A percentile compares a stretch with the other conserved stretches of the same genome.
phyloP scores from a whole-genome alignment of 2,113 vertebrate species.

The Merops nubicus region DNA sequence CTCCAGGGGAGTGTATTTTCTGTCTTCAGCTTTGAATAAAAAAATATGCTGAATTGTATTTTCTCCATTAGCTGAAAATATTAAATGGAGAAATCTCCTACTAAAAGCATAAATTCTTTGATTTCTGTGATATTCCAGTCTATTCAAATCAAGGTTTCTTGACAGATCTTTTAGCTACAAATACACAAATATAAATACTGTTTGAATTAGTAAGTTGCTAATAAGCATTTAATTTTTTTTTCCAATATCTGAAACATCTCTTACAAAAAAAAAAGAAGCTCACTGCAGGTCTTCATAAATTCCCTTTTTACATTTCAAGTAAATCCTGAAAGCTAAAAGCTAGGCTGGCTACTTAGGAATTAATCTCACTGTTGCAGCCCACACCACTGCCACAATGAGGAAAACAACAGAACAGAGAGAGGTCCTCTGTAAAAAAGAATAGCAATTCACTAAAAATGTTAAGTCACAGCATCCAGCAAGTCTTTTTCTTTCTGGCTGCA shows the following conservation, averaged over 20 bases:
- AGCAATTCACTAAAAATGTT: background rate
- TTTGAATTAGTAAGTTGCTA: background rate
- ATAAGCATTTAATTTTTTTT: background rate
- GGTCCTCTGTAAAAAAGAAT: background rate
- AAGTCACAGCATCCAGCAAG: background rate
- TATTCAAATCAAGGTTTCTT: background rate
- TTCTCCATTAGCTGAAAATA: background rate
- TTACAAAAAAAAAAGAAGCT: background rate
- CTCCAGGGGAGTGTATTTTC: background rate
- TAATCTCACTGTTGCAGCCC: background rate
- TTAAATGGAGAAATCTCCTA: background rate
- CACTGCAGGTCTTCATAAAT: background rate
- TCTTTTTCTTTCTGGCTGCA: background rate
- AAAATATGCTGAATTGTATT: background rate
- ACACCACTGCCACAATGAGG: background rate
- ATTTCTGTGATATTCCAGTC: background rate
- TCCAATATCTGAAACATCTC: background rate
- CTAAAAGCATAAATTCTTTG: background rate
- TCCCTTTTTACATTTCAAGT: background rate
- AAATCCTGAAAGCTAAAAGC: slow-evolving; percentile 1
- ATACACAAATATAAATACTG: background rate
- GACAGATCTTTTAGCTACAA: background rate
- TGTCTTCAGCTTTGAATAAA: background rate
- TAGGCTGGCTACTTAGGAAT: background rate
- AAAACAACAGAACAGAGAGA: background rate